These are phyloP conservation scores for Orchestia grillus DNA, from an alignment of 1,140 invertebrate genomes.

Conservation along the genomic window DNA sequence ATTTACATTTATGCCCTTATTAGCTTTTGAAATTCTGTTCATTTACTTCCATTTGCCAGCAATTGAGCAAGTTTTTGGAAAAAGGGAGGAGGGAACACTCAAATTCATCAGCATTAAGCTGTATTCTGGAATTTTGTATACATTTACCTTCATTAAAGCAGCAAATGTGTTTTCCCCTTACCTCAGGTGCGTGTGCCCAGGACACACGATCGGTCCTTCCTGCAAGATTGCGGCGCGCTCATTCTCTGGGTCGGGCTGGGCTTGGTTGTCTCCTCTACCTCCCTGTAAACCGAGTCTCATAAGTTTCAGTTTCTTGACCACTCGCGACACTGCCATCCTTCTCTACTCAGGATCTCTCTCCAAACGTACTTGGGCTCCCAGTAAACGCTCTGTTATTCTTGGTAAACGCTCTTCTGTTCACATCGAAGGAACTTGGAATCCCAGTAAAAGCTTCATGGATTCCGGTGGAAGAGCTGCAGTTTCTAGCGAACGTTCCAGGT, in stretches of 20 bases:
- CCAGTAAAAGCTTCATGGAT: not conserved
- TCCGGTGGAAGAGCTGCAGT: not conserved
- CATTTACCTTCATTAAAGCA: not conserved
- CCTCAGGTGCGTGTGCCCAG: conserved; percentile 56
- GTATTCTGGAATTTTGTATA: not conserved
- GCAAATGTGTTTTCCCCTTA: not conserved
- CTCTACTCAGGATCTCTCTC: conserved; percentile 52
- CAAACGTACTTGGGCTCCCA: not conserved
- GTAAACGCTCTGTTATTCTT: not conserved
- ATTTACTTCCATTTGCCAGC: too few relatives aligned
- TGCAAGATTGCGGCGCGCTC: conserved; percentile 55
- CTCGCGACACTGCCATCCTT: conserved; percentile 31
- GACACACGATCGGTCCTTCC: conserved; percentile 43
- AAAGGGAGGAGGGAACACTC: not conserved
- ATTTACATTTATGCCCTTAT: too few relatives aligned
- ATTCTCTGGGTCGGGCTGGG: conserved; percentile 26
- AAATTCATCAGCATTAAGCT: not conserved
- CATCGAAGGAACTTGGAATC: too few relatives aligned
- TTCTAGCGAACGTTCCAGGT: not conserved
- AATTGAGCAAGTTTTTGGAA: not conserved
- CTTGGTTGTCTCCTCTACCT: conserved; percentile 53
- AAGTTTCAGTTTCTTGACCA: conserved; percentile 50
- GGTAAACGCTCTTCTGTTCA: not conserved
- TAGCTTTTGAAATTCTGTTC: too few relatives aligned
- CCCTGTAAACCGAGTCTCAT: conserved; percentile 47